Base-by-base conservation (phyloP, 2,888 invertebrate genomes). In the Coelogynopora nodosa region DNA sequence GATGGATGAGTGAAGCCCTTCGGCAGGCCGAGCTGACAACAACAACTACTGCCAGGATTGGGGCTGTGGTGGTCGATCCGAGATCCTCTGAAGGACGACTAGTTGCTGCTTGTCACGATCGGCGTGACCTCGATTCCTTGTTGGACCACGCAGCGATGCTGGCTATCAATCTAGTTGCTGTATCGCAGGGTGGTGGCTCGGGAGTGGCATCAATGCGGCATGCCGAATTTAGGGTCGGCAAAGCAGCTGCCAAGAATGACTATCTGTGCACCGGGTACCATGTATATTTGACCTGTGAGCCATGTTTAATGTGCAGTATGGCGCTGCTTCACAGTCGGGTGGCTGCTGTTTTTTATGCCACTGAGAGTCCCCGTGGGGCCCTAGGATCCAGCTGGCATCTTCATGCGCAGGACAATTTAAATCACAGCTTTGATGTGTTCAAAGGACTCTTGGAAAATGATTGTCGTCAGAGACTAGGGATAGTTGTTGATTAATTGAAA, bases 261-360 rank as follows among this genome's bases (percentile, higher is more conserved):
- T 92, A 92, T 88, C 89, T 92, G 1, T 92, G 91, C 89, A 92
- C 97, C 0, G 95, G 95, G 0, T 96, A 95, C 91, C 95, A 96
- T 92, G 92, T 95, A 0, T 97, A 96, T 90, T 91, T 95, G 74
- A 94, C 95, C 0, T 93, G 93, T 88, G 98, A 98, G 91, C 97
- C 98, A 0, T 98, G 98, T 92, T 91, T 95, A 0, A 96, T 98
- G 95, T 98, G 98, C 92, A 93, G 96, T 0, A 98, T 98, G 98
- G 97, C 95, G 0, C 92, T 98, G 86, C 93, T 97, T 0, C 98
- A 98, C 91, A 96, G 96, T n/a, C 93, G 98, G 88, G 94, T 94
- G 0, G 94, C 94, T 85, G 93, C 95, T 87, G 94, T 97, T 0
- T 97, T 97, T 91, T 97, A 95, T 90, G 89, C 90, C 93, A 88